These are phyloP conservation scores for Hemistola chrysoprasaria DNA, from an alignment of 2,888 invertebrate species.

Conservation along the genomic window DNA sequence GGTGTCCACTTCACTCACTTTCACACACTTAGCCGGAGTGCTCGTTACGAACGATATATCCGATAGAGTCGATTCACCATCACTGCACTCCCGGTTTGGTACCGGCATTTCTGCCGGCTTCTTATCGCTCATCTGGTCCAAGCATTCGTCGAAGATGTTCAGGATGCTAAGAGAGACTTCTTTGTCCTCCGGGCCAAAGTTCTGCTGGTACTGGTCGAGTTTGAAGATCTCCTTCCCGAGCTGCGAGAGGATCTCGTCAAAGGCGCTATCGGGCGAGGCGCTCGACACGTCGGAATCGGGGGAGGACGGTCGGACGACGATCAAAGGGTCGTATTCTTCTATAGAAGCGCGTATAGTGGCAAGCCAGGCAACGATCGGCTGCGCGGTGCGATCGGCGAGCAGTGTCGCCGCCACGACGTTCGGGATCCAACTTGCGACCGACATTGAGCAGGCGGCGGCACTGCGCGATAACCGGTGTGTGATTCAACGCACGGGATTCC, in stretches of 20 bases:
- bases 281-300: slow-evolving; percentile 35
- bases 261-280: slow-evolving; percentile 58
- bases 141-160: slow-evolving; percentile 74
- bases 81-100: slow-evolving; percentile 44
- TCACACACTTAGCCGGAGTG: slow-evolving; percentile 47
- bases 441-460: slow-evolving; percentile 46
- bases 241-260: slow-evolving; percentile 74
- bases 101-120: slow-evolving; percentile 20
- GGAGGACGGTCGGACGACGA: slow-evolving; percentile 50
- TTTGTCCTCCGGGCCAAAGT: slow-evolving; percentile 52
- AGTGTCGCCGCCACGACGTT: slow-evolving; percentile 73
- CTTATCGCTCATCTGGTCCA: slow-evolving; percentile 58
- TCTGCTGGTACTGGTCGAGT: slow-evolving; percentile 69
- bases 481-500: slow-evolving; percentile 73
- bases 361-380: slow-evolving; percentile 72
- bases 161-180: slow-evolving; percentile 69
- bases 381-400: slow-evolving; percentile 57
- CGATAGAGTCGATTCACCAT: slow-evolving; percentile 56
- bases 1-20: slow-evolving; percentile 43
- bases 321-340: slow-evolving; percentile 72
- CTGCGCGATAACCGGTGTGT: slow-evolving; percentile 73
- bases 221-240: slow-evolving; percentile 75
- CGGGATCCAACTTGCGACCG: slow-evolving; percentile 76
- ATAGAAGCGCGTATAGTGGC: slow-evolving; percentile 56
- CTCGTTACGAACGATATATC: slow-evolving; percentile 61